These are phyloP conservation scores for Polypedilum pembai DNA, from an alignment of 1,140 invertebrate species.

Conservation along the genomic window DNA sequence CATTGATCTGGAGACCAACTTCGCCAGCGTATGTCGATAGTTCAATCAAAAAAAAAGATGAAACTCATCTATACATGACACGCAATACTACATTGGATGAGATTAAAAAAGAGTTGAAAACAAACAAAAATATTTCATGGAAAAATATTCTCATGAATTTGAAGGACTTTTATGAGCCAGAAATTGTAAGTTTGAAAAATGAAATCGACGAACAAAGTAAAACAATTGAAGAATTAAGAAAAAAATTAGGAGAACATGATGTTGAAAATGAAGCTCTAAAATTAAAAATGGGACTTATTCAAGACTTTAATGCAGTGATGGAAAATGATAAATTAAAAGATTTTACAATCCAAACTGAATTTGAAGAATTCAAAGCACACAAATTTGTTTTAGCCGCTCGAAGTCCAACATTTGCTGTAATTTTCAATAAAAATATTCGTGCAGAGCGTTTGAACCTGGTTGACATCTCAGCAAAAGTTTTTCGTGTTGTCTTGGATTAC, in stretches of 20 bases:
- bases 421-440: not conserved
- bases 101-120: not conserved
- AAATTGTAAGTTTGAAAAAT: not conserved
- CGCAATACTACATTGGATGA: not conserved
- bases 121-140: not conserved
- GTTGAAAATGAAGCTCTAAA: not conserved
- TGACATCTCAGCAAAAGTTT: not conserved
- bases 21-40: no score
- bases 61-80: no score
- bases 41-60: no score
- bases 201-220: no score
- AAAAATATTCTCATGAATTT: not conserved
- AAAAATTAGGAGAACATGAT: no score
- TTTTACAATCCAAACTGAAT: not conserved
- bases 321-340: not conserved
- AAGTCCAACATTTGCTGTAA: not conserved
- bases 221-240: no score
- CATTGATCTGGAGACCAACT: no score
- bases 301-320: not conserved
- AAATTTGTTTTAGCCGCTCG: not conserved
- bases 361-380: not conserved
- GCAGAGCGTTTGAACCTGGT: not conserved
- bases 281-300: not conserved
- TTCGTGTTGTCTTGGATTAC: not conserved
- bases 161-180: not conserved